Evolutionary conservation across 2,113 vertebrate genomes (phyloP), one percentile per base, ranked within the genome.

Genomic region (Romanogobio albipinnatus): DNA sequence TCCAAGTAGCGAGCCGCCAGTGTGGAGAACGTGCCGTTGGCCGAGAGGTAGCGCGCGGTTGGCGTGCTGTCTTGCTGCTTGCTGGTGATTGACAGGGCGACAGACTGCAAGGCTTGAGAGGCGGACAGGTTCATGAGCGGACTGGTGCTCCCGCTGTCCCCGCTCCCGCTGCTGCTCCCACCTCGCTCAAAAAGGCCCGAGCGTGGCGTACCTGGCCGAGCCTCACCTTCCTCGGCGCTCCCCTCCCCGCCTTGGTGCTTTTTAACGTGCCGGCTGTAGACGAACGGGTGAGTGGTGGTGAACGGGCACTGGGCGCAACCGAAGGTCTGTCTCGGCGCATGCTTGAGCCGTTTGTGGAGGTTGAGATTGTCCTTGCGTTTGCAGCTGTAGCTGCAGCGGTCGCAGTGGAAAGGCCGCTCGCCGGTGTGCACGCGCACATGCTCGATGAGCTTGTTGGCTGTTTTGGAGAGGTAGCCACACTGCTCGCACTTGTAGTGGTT

Each of bases 351-450:
- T 95, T 98, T 99, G 98, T 99, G 98, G 96, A 99, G 96, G 94
- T 99, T 99, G 93, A 99, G 98, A 98, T 99, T 99, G 97, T 99
- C 98, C 96, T 99, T 99, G 95, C 98, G 98, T 93, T 99, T 99
- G 96, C 98, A 99, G 97, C 98, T 98, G 92, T 99, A 99, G 93
- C 96, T 95, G 96, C 98, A 99, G 96, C 97, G 97, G 96, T 99
- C 98, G 95, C 98, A 99, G 97, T 97, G 98, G 96, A 99, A 99
- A 94, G 98, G 98, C 94, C 98, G 97, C 95, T 99, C 98, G 36
- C 98, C 98, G 0, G 98, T 99, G 96, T 99, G 98, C 91, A 99
- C 98, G 1, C 98, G 98, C 94, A 98, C 97, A 9, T 99, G 98
- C 95, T 99, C 98, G 76, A 98, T 99, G 92, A 99, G 96, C 96